phyloP scores from a whole-genome alignment of 2,888 invertebrate genomes.

The Limnephilus marmoratus region DNA sequence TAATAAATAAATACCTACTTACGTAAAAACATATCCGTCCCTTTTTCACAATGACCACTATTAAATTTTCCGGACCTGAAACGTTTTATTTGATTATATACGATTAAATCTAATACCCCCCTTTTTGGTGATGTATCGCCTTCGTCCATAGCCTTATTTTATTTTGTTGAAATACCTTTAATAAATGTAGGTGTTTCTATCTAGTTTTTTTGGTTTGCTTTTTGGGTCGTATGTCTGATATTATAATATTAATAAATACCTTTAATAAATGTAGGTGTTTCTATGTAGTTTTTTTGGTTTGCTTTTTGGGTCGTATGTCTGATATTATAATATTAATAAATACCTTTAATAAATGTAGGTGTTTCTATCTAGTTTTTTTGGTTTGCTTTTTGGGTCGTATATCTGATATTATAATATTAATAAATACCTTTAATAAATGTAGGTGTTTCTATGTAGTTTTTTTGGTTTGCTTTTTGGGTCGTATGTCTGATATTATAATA shows the following conservation, averaged over 20 bases:
- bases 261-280: not conserved
- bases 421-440: not conserved
- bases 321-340: too few species aligned
- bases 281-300: not conserved
- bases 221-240: not conserved
- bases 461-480: not conserved
- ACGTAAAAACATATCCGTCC: not conserved
- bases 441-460: not conserved
- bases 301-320: not conserved
- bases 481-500: not conserved
- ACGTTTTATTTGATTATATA: not conserved
- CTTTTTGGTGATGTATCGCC: not conserved
- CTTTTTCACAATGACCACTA: not conserved
- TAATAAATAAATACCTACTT: not conserved
- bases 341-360: not conserved
- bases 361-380: not conserved
- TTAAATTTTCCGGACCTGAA: not conserved
- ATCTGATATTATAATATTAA: too few species aligned
- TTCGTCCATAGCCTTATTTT: not conserved
- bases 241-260: too few species aligned
- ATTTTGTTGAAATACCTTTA: not conserved
- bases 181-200: not conserved
- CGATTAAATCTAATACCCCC: too few species aligned
- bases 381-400: not conserved
- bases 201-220: not conserved